Conservation (phyloP, 2,888 invertebrate species). For the Melanotus villosus region DNA sequence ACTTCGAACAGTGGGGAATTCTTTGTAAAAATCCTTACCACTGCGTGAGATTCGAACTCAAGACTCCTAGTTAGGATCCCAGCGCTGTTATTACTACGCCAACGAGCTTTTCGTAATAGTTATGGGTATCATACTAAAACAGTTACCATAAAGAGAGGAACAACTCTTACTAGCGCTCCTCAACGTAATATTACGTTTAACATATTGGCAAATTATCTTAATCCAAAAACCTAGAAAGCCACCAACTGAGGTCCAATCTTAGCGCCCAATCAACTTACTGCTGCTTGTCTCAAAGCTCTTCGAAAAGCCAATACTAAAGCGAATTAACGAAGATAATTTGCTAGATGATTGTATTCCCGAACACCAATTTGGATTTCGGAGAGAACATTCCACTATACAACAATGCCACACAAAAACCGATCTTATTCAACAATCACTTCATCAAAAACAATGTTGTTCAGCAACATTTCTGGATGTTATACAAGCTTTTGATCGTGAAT, state of each 20-base stretch:
- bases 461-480: not conserved
- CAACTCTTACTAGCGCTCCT: not conserved
- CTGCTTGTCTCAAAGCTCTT: not conserved
- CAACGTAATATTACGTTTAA: not conserved
- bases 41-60: too few relatives aligned
- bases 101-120: too few relatives aligned
- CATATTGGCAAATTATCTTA: not conserved
- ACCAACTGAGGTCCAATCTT: not conserved
- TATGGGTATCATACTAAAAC: too few relatives aligned
- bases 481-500: slow-evolving; percentile 2
- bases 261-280: not conserved
- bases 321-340: too few relatives aligned
- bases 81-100: too few relatives aligned
- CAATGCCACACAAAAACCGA: not conserved
- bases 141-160: not conserved
- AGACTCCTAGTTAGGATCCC: too few relatives aligned
- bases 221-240: not conserved
- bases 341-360: not conserved
- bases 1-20: too few relatives aligned
- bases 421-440: not conserved
- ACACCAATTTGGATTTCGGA: not conserved
- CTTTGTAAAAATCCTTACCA: too few relatives aligned
- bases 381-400: not conserved
- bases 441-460: not conserved
- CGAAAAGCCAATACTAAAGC: not conserved